Percentiles rank a stretch among this genome's conserved stretches.
Evolutionary conservation across 2,113 vertebrate species (phyloP).

Genomic region (pig (Sus scrofa)): DNA sequence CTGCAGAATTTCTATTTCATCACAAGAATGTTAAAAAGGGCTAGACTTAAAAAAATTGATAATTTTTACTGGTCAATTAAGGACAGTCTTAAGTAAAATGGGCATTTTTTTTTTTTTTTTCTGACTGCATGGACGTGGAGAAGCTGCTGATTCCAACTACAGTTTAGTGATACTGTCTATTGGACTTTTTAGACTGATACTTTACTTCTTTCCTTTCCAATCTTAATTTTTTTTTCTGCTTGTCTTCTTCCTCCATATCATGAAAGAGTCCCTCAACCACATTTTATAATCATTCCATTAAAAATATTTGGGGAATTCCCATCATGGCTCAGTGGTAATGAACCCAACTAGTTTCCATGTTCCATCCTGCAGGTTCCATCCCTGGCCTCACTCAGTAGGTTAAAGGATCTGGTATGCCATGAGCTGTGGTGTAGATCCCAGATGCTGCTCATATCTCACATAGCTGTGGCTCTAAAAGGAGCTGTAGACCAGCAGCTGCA

Average conservation of each 20-base stretch:
- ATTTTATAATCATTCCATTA: neutral
- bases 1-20: neutral
- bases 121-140: neutral
- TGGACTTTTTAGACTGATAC: neutral
- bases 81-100: neutral
- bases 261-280: neutral
- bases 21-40: neutral
- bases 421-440: too few relatives aligned
- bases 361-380: too few relatives aligned
- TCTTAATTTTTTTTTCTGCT: neutral
- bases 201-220: neutral
- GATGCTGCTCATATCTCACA: too few relatives aligned
- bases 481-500: too few relatives aligned
- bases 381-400: too few relatives aligned
- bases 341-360: too few relatives aligned
- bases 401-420: too few relatives aligned
- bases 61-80: neutral
- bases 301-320: neutral
- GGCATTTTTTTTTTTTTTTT: neutral
- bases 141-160: neutral
- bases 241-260: neutral
- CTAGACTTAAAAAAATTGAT: neutral
- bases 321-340: too few relatives aligned
- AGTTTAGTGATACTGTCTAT: neutral
- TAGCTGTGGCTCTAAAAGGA: too few relatives aligned